Evolutionary conservation across 1,140 invertebrate species (phyloP), one percentile per base, ranked within the genome.

Genomic region (Zeugodacus cucurbitae): DNA sequence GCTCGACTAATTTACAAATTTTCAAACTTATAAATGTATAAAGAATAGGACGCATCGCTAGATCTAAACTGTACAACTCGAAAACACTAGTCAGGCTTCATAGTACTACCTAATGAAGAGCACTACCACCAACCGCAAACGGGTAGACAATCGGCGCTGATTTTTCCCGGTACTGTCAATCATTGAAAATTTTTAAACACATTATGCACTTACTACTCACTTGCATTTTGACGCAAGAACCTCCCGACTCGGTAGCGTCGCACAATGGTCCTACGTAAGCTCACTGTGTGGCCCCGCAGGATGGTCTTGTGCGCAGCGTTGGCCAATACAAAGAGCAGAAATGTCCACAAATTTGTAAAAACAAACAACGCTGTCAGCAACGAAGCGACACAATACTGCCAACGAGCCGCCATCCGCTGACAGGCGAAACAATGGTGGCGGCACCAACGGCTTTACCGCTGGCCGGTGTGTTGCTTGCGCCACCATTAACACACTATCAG

Each of bases 401-500:
- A 48, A 48, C 48, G 26, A 29, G n/a, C 74, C 74, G 41, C 41
- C 74, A 82, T 41, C 48, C 74, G 41, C 4, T 41, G 41, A 82
- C 74, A 82, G 41, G n/a, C 41, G n/a, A n/a, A 82, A 82, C 74
- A 82, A 82, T 82, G 41, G 41, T 34, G 74, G 41, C 11, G 74
- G 20, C 67, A 74, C 8, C 70, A 17, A 1, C 37, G 29, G 70
- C n/a, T 6, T 34, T 26, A 41, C 37, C 11, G 41, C 20, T 4
- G 32, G 8, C 6, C 74, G 34, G 74, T 82, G 74, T 82, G 74
- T 82, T 82, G 74, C 74, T 82, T 82, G 74, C 74, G 74, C 74
- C 74, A 82, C 74, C 74, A 82, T 82, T 82, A 82, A 82, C 74
- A 41, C 74, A 82, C 41, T 82, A 82, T 82, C 74, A 82, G 74